Evolutionary conservation across 2,888 invertebrate species (phyloP).

Genomic region (Brachynemurus nebulosus): DNA sequence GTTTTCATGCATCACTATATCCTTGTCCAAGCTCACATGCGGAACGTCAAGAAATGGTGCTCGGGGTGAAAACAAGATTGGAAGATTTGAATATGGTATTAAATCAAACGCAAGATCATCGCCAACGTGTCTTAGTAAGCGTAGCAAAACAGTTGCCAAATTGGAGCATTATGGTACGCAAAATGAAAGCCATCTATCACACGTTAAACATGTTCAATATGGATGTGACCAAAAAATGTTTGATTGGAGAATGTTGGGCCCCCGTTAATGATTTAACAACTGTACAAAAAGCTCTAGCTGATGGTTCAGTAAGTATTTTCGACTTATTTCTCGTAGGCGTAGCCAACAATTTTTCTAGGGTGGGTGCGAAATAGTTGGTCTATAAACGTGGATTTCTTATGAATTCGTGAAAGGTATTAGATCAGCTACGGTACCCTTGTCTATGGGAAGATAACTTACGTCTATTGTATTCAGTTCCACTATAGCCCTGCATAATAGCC

Average conservation of each 20-base stretch:
- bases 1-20: conserved; percentile 84
- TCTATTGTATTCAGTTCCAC: too few species aligned
- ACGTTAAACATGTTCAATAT: conserved; percentile 85
- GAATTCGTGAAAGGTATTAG: too few species aligned
- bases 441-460: too few species aligned
- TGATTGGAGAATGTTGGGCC: conserved; percentile 85
- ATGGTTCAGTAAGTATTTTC: conserved; percentile 76
- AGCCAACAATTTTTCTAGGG: too few species aligned
- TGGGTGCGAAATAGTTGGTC: too few species aligned
- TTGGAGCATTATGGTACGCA: conserved; percentile 75
- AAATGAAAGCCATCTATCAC: conserved; percentile 90
- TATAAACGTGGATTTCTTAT: too few species aligned
- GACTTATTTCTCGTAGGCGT: too few species aligned
- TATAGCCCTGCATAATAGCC: too few species aligned
- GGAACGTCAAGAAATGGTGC: conserved; percentile 80
- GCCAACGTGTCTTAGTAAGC: conserved; percentile 67
- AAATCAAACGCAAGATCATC: conserved; percentile 78
- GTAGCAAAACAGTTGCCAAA: conserved; percentile 78
- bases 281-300: conserved; percentile 63
- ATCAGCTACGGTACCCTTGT: too few species aligned
- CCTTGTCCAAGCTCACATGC: conserved; percentile 78
- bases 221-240: conserved; percentile 79
- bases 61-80: conserved; percentile 76
- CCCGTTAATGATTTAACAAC: conserved; percentile 53
- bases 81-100: conserved; percentile 76